Percentiles rank a stretch among this genome's conserved stretches.
Evolutionary conservation across 2,888 invertebrate species (phyloP).

Genomic region (Stenchaetothrips biformis): DNA sequence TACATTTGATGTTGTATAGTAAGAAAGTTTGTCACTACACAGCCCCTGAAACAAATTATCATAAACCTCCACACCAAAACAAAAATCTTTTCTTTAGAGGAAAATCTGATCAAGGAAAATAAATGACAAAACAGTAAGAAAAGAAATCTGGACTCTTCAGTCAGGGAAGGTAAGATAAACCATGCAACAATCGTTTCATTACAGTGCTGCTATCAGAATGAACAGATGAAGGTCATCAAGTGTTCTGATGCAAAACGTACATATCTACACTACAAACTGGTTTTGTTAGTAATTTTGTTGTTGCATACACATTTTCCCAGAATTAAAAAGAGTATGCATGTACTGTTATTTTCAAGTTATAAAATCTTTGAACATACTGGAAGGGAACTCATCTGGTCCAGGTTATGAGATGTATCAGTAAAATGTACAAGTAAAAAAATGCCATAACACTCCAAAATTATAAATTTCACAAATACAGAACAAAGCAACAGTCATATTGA

Average conservation of each 20-base stretch:
- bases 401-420: too few relatives aligned
- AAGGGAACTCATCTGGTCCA: too few relatives aligned
- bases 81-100: constrained; percentile 15
- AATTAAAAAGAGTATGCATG: too few relatives aligned
- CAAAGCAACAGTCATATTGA: not conserved
- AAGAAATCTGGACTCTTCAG: constrained; percentile 31
- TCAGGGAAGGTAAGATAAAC: constrained; percentile 10
- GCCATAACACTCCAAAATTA: not conserved
- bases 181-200: too few relatives aligned
- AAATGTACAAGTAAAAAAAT: not conserved
- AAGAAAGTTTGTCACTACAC: constrained; percentile 30
- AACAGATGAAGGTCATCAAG: too few relatives aligned
- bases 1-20: not conserved
- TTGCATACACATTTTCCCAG: too few relatives aligned
- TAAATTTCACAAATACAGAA: not conserved
- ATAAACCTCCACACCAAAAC: constrained; percentile 27
- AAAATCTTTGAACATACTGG: too few relatives aligned
- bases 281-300: too few relatives aligned
- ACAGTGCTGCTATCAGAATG: too few relatives aligned
- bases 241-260: too few relatives aligned
- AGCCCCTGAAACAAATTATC: not conserved
- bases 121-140: constrained; percentile 23
- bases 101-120: not conserved
- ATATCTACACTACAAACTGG: too few relatives aligned
- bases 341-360: too few relatives aligned